Evolutionary conservation across 2,888 invertebrate genomes (phyloP), one percentile per base, ranked within the genome.

Genomic region (Myopa testacea): DNA sequence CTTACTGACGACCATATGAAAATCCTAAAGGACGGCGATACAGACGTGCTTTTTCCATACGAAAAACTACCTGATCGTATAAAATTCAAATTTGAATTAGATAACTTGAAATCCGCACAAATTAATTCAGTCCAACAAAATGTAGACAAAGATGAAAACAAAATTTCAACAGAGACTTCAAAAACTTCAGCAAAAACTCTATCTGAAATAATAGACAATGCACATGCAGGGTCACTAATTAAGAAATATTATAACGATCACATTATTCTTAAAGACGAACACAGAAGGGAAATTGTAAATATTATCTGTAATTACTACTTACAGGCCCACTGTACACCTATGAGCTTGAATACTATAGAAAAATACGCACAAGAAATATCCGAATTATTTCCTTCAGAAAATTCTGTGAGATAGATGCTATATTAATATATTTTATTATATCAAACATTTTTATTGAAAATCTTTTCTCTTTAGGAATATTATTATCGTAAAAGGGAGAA

Each of bases 381-480:
- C 60, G 60, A 14, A 19, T 60, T 60, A 12, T 63, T 63, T 63
- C 63, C 63, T 63, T 63, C 63, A 63, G 63, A 63, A 63, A 63
- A 63, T 34, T n/a, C 63, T 63, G 63, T 63, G 63, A 63, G 19
- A 63, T 63, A 60, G 60, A 60, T 19, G 12, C 4, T 16, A 63
- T 63, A 26, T 26, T 63, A 55, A 55, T n/a, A 55, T 55, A 5
- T 55, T n/a, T 55, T 5, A n/a, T 55, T 55, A 55, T 55, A 55
- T 55, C n/a, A 55, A 14, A 55, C 16, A 55, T 55, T n/a, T 55
- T 55, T n/a, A 55, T 55, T n/a, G 5, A 55, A 55, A n/a, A 55
- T 55, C n/a, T 55, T n/a, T 55, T n/a, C 2, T n/a, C 14, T 55
- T n/a, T 26, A 26, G 55, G 55, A 55, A 63, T 63, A 63, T 63